Conservation (phyloP, 1,140 invertebrate species). For the Drosophila kanapiae region DNA sequence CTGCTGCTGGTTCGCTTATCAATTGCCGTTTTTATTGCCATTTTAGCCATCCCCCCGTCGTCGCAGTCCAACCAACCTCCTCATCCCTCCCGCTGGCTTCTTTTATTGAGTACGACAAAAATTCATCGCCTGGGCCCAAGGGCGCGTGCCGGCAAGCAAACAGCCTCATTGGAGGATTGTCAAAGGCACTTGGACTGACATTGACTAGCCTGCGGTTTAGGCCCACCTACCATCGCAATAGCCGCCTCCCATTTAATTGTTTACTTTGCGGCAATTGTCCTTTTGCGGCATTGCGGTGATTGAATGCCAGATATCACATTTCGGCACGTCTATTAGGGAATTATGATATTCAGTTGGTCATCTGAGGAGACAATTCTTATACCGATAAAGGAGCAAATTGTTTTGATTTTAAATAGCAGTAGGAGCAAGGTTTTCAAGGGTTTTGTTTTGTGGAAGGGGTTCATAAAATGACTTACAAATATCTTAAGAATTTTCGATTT, state of each 20-base stretch:
- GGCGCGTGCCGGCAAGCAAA: slow-evolving; percentile 57
- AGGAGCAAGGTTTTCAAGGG: too few species aligned
- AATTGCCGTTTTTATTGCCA: slow-evolving; percentile 81
- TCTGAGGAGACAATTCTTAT: background rate
- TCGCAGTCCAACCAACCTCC: too few species aligned
- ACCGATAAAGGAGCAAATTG: slow-evolving; percentile 1
- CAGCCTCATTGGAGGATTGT: slow-evolving; percentile 46
- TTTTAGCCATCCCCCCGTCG: slow-evolving; percentile 52
- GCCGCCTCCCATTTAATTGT: slow-evolving; percentile 62
- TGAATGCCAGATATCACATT: slow-evolving; percentile 50
- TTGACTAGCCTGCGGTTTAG: slow-evolving; percentile 37
- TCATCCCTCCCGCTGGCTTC: slow-evolving; percentile 16
- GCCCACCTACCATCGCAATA: background rate
- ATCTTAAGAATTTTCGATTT: too few species aligned
- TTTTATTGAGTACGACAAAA: slow-evolving; percentile 72
- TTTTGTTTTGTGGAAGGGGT: background rate
- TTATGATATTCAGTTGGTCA: slow-evolving; percentile 47
- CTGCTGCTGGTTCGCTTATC: slow-evolving; percentile 70
- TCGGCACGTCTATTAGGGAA: slow-evolving; percentile 51
- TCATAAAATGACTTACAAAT: too few species aligned
- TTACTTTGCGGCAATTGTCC: slow-evolving; percentile 70
- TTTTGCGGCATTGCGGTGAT: slow-evolving; percentile 56
- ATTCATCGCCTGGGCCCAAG: slow-evolving; percentile 65
- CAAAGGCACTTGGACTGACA: slow-evolving; percentile 27
- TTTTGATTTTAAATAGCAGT: background rate